A percentile compares a stretch with the other conserved stretches of the same genome.
Evolutionary conservation across 2,113 vertebrate species (phyloP).

Genomic region (Alethe castanea): DNA sequence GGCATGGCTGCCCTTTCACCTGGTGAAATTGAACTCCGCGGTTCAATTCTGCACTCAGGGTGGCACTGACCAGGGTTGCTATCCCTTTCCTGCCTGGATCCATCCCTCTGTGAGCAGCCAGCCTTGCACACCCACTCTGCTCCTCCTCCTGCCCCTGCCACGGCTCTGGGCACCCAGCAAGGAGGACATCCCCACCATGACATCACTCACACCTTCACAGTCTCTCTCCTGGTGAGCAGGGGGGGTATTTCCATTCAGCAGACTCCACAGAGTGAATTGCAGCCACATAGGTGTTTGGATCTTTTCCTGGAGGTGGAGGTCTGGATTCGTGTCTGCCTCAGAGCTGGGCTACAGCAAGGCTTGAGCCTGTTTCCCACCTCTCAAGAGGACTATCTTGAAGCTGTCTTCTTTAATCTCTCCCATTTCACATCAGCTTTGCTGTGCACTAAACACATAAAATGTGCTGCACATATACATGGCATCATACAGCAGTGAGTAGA

Average conservation of each 20-base stretch:
- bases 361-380: background rate
- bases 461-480: background rate
- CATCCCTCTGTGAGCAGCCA: background rate
- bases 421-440: background rate
- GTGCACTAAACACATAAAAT: background rate
- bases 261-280: background rate
- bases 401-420: background rate
- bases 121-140: background rate
- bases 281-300: accelerated
- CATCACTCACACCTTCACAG: background rate
- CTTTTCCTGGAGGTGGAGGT: background rate
- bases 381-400: background rate
- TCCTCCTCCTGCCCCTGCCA: background rate
- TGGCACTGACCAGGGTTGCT: background rate
- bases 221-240: background rate
- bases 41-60: accelerated
- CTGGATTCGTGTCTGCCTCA: background rate
- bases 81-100: background rate
- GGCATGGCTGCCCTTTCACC: background rate
- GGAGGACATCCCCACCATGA: accelerated
- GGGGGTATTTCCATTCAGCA: background rate
- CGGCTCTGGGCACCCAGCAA: accelerated
- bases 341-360: background rate
- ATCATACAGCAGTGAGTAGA: background rate
- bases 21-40: accelerated